phyloP scores from a whole-genome alignment of 2,113 vertebrate species.

The Turdus rufiventris region DNA sequence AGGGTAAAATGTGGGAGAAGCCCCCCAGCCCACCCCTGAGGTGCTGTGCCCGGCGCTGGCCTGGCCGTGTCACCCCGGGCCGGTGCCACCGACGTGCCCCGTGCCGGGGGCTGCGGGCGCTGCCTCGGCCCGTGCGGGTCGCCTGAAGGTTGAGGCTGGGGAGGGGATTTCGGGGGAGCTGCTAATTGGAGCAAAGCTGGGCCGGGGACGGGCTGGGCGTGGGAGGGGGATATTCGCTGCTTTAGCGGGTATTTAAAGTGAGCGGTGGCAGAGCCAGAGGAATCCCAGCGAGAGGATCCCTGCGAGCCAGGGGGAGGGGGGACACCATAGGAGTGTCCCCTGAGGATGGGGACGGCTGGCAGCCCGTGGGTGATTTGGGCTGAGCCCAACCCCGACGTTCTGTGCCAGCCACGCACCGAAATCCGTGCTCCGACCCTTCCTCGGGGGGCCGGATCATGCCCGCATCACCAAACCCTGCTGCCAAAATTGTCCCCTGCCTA shows the following conservation, averaged over 20 bases:
- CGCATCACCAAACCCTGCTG: rapidly evolving
- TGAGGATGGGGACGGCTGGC: not conserved
- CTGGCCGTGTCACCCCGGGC: not conserved
- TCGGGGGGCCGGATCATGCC: rapidly evolving
- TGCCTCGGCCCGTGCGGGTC: not conserved
- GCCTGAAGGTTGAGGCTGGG: slow-evolving; percentile 10
- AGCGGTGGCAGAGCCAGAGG: not conserved
- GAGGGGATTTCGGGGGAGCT: slow-evolving; percentile 17
- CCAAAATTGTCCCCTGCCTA: not conserved
- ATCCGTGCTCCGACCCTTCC: not conserved
- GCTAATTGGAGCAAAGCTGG: slow-evolving; percentile 36
- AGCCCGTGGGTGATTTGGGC: not conserved
- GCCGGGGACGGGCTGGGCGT: slow-evolving; percentile 5
- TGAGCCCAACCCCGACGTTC: not conserved
- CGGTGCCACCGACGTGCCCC: not conserved
- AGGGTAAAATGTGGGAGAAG: not conserved
- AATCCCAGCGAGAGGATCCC: not conserved
- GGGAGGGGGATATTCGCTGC: slow-evolving; percentile 41
- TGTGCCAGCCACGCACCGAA: rapidly evolving
- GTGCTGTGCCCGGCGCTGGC: not conserved
- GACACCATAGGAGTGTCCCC: not conserved
- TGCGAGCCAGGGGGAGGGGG: not conserved
- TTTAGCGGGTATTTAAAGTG: not conserved
- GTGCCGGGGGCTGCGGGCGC: not conserved
- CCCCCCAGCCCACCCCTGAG: not conserved